Percentiles rank a stretch among this genome's conserved stretches.
Conservation (phyloP, 1,140 invertebrate species). For the Lepidurus arcticus region DNA sequence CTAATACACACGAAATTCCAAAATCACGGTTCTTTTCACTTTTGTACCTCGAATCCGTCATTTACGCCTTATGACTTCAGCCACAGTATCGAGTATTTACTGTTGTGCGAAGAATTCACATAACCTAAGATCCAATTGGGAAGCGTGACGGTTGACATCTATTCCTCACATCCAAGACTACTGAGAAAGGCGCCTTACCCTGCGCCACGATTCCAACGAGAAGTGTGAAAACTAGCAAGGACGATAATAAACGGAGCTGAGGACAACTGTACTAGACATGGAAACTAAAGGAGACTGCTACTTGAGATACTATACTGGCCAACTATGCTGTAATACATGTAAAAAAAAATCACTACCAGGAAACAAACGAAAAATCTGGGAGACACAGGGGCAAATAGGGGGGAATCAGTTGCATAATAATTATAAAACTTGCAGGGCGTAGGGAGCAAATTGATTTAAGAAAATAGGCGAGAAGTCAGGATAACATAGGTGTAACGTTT, state of each 20-base stretch:
- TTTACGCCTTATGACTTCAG: too few species aligned
- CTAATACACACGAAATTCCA: too few species aligned
- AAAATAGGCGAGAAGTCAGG: background rate
- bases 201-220: background rate
- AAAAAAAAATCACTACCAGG: background rate
- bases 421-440: conserved; percentile 18
- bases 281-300: background rate
- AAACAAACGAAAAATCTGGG: background rate
- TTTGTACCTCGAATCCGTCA: too few species aligned
- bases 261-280: background rate
- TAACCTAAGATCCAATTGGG: too few species aligned
- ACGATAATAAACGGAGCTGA: background rate
- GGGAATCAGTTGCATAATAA: background rate
- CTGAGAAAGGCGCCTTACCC: too few species aligned
- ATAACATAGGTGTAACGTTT: conserved; percentile 22
- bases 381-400: background rate
- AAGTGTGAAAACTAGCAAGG: background rate
- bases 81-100: too few species aligned
- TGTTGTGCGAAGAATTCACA: too few species aligned
- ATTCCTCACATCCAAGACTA: too few species aligned
- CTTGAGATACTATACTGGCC: conserved; percentile 15
- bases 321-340: conserved; percentile 19
- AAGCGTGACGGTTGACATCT: too few species aligned
- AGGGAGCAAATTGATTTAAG: conserved; percentile 10
- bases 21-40: too few species aligned